Evolutionary conservation across 2,113 vertebrate genomes (phyloP), one percentile per base, ranked within the genome.

Genomic region (Thalassarche chlororhynchos): DNA sequence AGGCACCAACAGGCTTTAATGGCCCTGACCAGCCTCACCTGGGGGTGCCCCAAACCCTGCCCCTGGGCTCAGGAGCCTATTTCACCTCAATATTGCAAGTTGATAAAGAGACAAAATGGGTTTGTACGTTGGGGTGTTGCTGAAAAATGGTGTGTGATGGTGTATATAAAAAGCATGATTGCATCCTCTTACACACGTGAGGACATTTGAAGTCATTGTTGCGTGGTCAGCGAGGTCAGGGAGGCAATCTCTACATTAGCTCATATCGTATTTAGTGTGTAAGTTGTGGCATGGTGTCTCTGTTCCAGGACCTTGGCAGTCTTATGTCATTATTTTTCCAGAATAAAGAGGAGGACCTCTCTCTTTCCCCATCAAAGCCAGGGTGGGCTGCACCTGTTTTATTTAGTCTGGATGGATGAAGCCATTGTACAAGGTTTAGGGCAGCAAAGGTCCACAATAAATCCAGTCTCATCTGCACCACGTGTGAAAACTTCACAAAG

Each of bases 221-320:
- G 40, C 14, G 31, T 8, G 58, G 10, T 26, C 75, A 54, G 68
- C 0, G 2, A 20, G 52, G 6, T 16, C 54, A 19, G 60, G 60
- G 31, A 44, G 32, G 68, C 42, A 34, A 46, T 19, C 34, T 15
- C 36, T n/a, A 4, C 34, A 0, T 8, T 52, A 23, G 16, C 25
- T 46, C 51, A 9, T 3, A 1, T 25, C 3, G 2, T 6, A 3
- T 4, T 28, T 31, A 12, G 19, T 1, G 26, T 21, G 62, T 7
- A 16, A 87, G 61, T 8, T 10, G 14, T 24, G 47, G 51, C 10
- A 7, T 14, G 47, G 25, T 20, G 24, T 55, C 79, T 69, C 25
- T 42, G 36, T 57, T 64, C 31, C 42, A 32, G 55, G 40, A 31
- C 47, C 32, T 26, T 55, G 55, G n/a, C n/a, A 47, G 20, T 55